Percentiles rank a stretch among this genome's conserved stretches.
phyloP scores from a whole-genome alignment of 2,888 invertebrate species.

The Drosophila suboccidentalis region DNA sequence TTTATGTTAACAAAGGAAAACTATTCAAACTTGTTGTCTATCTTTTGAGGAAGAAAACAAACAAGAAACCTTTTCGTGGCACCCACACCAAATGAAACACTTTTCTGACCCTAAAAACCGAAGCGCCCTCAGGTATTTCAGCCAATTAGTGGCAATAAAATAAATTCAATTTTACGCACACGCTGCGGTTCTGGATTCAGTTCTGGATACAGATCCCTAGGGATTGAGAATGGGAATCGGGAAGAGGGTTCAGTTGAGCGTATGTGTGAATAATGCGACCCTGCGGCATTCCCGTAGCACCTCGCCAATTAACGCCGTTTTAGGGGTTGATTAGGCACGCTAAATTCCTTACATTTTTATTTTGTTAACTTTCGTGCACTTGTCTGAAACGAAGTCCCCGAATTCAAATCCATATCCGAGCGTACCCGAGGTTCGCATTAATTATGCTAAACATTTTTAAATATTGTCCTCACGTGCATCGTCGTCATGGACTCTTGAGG shows the following conservation, averaged over 20 bases:
- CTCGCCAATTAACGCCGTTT: constrained; percentile 81
- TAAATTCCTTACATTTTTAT: constrained; percentile 40
- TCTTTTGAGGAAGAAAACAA: constrained; percentile 33
- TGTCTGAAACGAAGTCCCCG: constrained; percentile 46
- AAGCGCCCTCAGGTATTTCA: constrained; percentile 80
- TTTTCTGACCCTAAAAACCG: constrained; percentile 27
- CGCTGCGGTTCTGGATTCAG: constrained; percentile 59
- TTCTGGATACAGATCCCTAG: constrained; percentile 32
- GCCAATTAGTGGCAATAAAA: constrained; percentile 84
- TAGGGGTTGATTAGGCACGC: constrained; percentile 84
- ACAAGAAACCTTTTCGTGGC: constrained; percentile 2
- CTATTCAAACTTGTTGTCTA: constrained; percentile 29
- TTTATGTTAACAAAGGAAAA: constrained; percentile 11
- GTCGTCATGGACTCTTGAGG: constrained; percentile 56
- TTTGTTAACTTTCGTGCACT: constrained; percentile 67
- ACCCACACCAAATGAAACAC: constrained; percentile 30
- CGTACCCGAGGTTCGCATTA: constrained; percentile 67
- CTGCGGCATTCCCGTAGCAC: constrained; percentile 61
- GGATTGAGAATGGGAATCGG: constrained; percentile 21
- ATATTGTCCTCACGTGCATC: constrained; percentile 84
- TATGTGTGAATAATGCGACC: constrained; percentile 81
- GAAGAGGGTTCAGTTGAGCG: constrained; percentile 63
- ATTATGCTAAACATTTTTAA: constrained; percentile 85
- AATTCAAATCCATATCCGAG: constrained; percentile 12
- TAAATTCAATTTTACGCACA: constrained; percentile 84